Conservation (phyloP, 2,797 vertebrate species). For the Cossypha heuglini region DNA sequence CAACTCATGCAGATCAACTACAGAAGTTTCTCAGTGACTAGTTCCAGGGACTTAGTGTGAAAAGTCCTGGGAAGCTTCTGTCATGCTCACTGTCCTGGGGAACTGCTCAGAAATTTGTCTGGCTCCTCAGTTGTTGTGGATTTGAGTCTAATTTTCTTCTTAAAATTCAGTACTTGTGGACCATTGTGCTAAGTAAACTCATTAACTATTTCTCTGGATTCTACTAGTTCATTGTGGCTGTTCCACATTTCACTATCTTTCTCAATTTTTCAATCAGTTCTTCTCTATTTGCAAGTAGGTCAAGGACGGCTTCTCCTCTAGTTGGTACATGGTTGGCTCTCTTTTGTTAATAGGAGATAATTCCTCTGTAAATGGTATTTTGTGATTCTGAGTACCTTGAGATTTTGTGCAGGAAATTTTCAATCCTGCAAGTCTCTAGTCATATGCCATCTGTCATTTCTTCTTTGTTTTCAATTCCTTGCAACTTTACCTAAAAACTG, state of each 20-base stretch:
- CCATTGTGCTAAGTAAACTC: neutral
- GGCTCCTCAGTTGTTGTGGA: neutral
- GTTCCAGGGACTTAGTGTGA: neutral
- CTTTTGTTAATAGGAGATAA: neutral
- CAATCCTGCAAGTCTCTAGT: neutral
- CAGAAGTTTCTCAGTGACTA: neutral
- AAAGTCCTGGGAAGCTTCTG: neutral
- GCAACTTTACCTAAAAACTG: neutral
- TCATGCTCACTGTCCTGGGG: neutral
- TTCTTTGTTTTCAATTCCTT: neutral
- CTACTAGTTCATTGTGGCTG: neutral
- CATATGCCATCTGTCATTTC: neutral
- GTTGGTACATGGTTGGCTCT: neutral
- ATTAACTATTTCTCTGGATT: neutral
- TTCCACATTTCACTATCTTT: neutral
- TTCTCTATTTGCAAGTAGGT: neutral
- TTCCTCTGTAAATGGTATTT: neutral
- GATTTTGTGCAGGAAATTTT: neutral
- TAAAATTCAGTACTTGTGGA: neutral
- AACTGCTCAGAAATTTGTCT: neutral
- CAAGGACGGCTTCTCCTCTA: slow-evolving; percentile 6
- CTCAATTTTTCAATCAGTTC: neutral
- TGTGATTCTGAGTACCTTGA: neutral
- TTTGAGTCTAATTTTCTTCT: neutral
- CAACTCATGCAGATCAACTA: neutral